Conservation (phyloP, 2,888 invertebrate species). For the Selenia dentaria region DNA sequence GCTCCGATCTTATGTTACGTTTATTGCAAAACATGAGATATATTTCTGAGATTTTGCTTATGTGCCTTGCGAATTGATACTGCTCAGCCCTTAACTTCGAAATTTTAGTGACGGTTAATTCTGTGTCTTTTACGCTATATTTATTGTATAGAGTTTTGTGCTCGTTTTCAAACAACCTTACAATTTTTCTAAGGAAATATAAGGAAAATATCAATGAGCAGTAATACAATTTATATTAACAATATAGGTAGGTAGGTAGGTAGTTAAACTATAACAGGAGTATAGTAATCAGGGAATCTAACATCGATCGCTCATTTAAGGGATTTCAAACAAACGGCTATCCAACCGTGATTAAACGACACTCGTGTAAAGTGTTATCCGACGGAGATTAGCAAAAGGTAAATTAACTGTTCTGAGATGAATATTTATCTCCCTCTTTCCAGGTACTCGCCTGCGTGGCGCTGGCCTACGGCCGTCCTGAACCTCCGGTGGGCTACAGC, state of each 20-base stretch:
- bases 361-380: no score
- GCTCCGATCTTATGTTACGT: constrained; percentile 43
- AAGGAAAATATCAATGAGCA: no score
- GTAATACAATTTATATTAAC: no score
- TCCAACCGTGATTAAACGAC: constrained; percentile 9
- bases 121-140: no score
- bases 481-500: constrained; percentile 80
- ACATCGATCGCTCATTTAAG: constrained; percentile 16
- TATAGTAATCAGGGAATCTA: constrained; percentile 19
- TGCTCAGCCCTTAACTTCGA: constrained; percentile 43
- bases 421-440: constrained; percentile 40
- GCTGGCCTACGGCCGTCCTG: constrained; percentile 74
- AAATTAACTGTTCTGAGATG: constrained; percentile 10
- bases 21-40: constrained; percentile 41
- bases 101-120: no score
- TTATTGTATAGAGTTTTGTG: no score
- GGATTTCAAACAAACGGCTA: no score
- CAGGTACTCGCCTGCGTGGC: constrained; percentile 80
- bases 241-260: no score
- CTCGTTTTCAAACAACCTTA: no score
- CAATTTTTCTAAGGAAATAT: no score
- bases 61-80: constrained; percentile 54
- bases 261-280: no score
- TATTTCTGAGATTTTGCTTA: constrained; percentile 30
- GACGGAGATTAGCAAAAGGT: neutral